These are phyloP conservation scores for Patella depressa DNA, from an alignment of 2,888 invertebrate species.

Conservation along the genomic window DNA sequence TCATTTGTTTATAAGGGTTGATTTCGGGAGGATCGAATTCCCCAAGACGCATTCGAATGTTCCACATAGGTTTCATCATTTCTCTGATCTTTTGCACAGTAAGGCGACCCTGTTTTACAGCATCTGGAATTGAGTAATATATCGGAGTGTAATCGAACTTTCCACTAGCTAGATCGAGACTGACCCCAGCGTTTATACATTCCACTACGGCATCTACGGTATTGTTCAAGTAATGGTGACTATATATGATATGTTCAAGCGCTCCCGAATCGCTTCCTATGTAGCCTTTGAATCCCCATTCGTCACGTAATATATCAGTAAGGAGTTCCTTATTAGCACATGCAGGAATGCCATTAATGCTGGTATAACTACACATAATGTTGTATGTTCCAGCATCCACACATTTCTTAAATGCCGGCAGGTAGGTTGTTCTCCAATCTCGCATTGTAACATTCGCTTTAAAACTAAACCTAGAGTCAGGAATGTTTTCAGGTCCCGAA, in stretches of 20 bases:
- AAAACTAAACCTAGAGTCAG: constrained; percentile 47
- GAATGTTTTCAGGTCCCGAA: constrained; percentile 63
- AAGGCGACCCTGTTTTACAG: constrained; percentile 42
- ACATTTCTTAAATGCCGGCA: constrained; percentile 61
- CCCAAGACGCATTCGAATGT: constrained; percentile 36
- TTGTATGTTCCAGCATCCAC: constrained; percentile 58
- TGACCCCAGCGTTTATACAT: constrained; percentile 43
- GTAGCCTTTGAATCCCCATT: constrained; percentile 61
- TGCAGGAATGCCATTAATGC: constrained; percentile 62
- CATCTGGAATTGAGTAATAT: constrained; percentile 38
- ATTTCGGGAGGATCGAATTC: constrained; percentile 41
- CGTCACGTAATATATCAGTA: constrained; percentile 52
- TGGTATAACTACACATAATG: constrained; percentile 65
- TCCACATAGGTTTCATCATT: constrained; percentile 34
- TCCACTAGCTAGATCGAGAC: constrained; percentile 49
- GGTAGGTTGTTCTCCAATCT: constrained; percentile 58
- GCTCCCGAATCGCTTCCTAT: constrained; percentile 62
- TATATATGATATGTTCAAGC: constrained; percentile 45
- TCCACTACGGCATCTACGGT: constrained; percentile 41
- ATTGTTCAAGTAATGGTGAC: constrained; percentile 44
- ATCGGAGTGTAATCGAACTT: constrained; percentile 23
- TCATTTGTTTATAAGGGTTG: constrained; percentile 50
- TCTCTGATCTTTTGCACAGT: constrained; percentile 22
- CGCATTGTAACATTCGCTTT: constrained; percentile 50
- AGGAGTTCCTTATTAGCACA: constrained; percentile 57